Percentiles rank a stretch among this genome's conserved stretches.
phyloP scores from a whole-genome alignment of 2,888 invertebrate genomes.

The Cancer borealis region DNA sequence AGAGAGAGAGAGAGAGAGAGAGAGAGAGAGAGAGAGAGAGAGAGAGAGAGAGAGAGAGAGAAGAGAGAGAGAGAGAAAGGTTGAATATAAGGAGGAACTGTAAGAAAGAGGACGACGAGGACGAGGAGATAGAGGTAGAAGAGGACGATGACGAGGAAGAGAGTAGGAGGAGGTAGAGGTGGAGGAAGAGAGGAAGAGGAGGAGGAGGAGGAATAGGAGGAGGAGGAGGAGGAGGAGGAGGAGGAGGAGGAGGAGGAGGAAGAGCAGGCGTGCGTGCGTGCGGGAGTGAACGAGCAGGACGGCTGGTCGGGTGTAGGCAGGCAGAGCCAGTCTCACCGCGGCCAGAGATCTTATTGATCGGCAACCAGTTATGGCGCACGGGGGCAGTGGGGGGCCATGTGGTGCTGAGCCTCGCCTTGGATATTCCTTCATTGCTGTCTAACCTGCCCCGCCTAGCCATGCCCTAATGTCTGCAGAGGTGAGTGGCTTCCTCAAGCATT shows the following conservation, averaged over 20 bases:
- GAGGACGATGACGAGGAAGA: background rate
- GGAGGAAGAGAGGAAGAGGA: slow-evolving; percentile 23
- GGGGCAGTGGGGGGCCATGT: slow-evolving; percentile 71
- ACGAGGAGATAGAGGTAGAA: slow-evolving; percentile 18
- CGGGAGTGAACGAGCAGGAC: slow-evolving; percentile 54
- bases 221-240: slow-evolving; percentile 57
- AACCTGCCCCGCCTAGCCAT: slow-evolving; percentile 73
- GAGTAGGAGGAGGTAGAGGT: background rate
- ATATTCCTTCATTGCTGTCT: slow-evolving; percentile 72
- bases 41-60: slow-evolving; percentile 48
- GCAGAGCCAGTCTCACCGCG: slow-evolving; percentile 63
- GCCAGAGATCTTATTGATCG: slow-evolving; percentile 73
- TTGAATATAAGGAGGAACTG: slow-evolving; percentile 16
- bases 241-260: slow-evolving; percentile 57
- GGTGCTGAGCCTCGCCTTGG: slow-evolving; percentile 64
- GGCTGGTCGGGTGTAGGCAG: slow-evolving; percentile 68
- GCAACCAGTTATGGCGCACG: slow-evolving; percentile 68
- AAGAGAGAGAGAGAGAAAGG: slow-evolving; percentile 37
- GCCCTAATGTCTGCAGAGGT: slow-evolving; percentile 77
- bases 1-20: slow-evolving; percentile 48
- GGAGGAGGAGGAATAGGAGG: slow-evolving; percentile 46
- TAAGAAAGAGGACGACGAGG: slow-evolving; percentile 50
- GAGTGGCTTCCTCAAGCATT: slow-evolving; percentile 71
- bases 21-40: slow-evolving; percentile 60
- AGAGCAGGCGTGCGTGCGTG: slow-evolving; percentile 60